phyloP scores from a whole-genome alignment of 2,113 vertebrate genomes.

The Aegypius monachus region DNA sequence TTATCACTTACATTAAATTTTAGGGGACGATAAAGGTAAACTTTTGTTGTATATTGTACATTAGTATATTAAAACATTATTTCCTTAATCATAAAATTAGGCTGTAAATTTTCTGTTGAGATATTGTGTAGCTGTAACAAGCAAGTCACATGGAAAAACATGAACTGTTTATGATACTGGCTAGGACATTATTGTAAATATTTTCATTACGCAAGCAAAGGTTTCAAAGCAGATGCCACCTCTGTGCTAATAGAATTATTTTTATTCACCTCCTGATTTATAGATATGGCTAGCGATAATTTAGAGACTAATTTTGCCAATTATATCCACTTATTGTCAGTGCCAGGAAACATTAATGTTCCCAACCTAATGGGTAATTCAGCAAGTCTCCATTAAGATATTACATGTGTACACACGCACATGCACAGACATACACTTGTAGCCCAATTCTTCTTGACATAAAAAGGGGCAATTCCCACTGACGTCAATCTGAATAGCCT shows the following conservation, averaged over 20 bases:
- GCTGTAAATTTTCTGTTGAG: background rate
- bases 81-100: background rate
- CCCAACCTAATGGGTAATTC: background rate
- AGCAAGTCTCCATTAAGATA: background rate
- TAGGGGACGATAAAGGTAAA: background rate
- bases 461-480: background rate
- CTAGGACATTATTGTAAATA: background rate
- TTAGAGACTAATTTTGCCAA: background rate
- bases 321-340: background rate
- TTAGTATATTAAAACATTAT: background rate
- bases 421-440: background rate
- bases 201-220: background rate
- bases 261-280: background rate
- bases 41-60: background rate
- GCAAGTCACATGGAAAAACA: background rate
- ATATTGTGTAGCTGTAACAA: background rate
- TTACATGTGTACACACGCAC: background rate
- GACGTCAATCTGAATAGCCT: background rate
- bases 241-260: background rate
- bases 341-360: background rate
- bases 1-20: background rate
- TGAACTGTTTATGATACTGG: background rate
- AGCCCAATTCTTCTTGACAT: background rate
- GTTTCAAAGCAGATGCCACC: background rate
- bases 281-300: background rate